These are phyloP conservation scores for Callinectes sapidus DNA, from an alignment of 2,888 invertebrate species.

Conservation along the genomic window DNA sequence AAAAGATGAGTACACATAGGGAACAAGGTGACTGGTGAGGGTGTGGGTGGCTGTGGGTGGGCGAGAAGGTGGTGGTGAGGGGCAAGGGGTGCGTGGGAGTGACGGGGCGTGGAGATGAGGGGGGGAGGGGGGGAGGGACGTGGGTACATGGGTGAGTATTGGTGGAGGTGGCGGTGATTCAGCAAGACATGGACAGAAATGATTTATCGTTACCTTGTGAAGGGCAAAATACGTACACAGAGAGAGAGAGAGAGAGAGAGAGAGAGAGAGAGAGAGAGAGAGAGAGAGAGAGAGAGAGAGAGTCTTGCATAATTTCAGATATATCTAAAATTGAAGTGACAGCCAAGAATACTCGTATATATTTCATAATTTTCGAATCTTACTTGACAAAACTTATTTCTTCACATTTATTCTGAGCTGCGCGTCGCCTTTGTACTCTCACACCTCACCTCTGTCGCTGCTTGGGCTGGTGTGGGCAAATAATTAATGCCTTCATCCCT, in stretches of 20 bases:
- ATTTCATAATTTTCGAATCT: background rate
- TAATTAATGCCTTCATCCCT: background rate
- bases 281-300: constrained; percentile 1
- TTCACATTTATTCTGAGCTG: background rate
- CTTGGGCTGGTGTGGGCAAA: background rate
- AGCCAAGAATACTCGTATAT: background rate
- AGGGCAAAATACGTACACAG: background rate
- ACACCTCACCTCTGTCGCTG: background rate
- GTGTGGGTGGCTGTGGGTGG: too few species aligned
- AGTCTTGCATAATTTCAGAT: background rate
- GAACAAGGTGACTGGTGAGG: background rate
- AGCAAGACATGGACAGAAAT: background rate
- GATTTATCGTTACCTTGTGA: background rate
- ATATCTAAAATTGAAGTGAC: background rate
- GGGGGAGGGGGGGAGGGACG: background rate
- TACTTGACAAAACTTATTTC: background rate
- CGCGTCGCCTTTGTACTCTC: background rate
- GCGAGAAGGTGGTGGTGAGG: background rate
- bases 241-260: background rate
- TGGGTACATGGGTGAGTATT: background rate
- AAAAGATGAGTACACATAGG: background rate
- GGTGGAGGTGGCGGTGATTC: background rate
- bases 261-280: constrained; percentile 1
- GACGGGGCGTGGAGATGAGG: background rate
- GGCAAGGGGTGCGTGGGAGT: background rate